Evolutionary conservation across 64 coral and sea anemone genomes (phyloP).

Genomic region (Montipora efflorescens): DNA sequence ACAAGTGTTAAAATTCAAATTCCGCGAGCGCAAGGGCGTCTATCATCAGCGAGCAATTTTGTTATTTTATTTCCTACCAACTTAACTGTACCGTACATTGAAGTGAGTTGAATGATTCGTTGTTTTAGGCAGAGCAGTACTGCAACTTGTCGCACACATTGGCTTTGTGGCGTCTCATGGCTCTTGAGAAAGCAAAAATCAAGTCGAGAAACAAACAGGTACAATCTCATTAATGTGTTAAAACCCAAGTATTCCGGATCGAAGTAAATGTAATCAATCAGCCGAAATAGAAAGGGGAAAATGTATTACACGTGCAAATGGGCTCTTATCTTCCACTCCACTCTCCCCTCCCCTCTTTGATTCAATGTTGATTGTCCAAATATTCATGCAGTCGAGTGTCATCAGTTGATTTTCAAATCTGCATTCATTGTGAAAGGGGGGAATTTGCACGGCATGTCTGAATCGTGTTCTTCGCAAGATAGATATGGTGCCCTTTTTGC

Average conservation of each 20-base stretch:
- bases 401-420: no score
- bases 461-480: conserved; percentile 58
- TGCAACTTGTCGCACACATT: conserved; percentile 50
- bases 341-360: no score
- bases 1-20: no score
- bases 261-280: no score
- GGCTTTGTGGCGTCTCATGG: conserved; percentile 68
- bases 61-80: background rate
- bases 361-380: no score
- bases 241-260: background rate
- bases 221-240: background rate
- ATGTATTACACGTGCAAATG: no score
- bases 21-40: no score
- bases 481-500: conserved; percentile 61
- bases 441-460: background rate
- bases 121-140: conserved; percentile 50
- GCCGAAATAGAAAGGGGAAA: no score
- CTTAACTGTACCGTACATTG: background rate
- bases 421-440: no score
- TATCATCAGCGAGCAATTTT: no score
- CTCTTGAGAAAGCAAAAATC: conserved; percentile 64
- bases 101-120: background rate
- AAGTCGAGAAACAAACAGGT: conserved; percentile 64
- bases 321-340: no score
- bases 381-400: no score